Evolutionary conservation across 2,888 invertebrate genomes (phyloP), one percentile per base, ranked within the genome.

Genomic region (Andrena marginata): DNA sequence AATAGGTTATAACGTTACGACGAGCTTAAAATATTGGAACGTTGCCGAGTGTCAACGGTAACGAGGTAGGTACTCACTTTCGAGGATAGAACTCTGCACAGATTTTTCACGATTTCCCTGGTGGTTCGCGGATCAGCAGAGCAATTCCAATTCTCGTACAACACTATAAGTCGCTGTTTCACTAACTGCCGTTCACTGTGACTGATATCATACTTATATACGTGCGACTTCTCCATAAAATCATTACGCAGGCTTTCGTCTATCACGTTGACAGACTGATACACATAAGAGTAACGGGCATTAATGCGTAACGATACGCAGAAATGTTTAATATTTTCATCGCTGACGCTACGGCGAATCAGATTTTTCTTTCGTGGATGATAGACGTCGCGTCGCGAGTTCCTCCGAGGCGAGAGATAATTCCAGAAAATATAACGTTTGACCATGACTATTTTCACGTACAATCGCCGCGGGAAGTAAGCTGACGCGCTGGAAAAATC

Each of bases 241-340:
- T 77, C 60, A 59, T 72, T 56, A 71, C 62, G n/a, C 31, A 74
- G 54, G 31, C 20, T 69, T 71, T 63, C 62, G 42, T 64, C 42
- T 73, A 80, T 74, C 69, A 13, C 35, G 10, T 29, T 54, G 48
- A 67, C 23, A 42, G 42, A 42, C 16, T 42, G 42, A 42, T 62
- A 60, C 29, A 75, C 49, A 4, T 13, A 70, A 29, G 20, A n/a
- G 8, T 54, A 31, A 35, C 54, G 26, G 33, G 54, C 42, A 42
- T 63, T 31, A 29, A 64, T 48, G n/a, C 49, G n/a, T 3, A 16
- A 54, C 51, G 79, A 83, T 88, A 86, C 80, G 59, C 16, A 67
- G 77, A 89, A 89, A 80, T 84, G 70, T 82, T 86, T 84, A 80
- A 60, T 80, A 74, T 74, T 85, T 81, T 71, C 48, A 63, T 78